Evolutionary conservation across 2,113 vertebrate species (phyloP).

Genomic region (Myotis yumanensis): DNA sequence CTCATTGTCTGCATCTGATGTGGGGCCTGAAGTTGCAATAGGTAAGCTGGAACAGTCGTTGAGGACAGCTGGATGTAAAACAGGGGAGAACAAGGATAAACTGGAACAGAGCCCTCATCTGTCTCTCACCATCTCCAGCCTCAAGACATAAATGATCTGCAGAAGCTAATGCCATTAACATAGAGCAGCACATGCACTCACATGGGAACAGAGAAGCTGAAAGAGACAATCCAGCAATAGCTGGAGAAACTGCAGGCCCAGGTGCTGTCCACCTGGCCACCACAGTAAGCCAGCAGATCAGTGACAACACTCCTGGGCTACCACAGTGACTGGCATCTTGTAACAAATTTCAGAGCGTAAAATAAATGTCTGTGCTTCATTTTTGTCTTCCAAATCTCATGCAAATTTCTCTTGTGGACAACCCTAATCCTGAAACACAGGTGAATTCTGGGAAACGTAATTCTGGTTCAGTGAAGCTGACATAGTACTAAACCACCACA

Average conservation of each 20-base stretch:
- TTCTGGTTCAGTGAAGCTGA: neutral
- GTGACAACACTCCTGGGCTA: neutral
- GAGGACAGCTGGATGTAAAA: neutral
- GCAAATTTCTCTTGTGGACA: neutral
- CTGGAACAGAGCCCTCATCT: accelerated
- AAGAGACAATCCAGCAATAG: neutral
- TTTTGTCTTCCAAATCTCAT: neutral
- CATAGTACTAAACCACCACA: neutral
- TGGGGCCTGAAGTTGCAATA: neutral
- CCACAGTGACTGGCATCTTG: neutral
- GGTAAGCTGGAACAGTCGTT: neutral
- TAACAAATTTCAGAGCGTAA: neutral
- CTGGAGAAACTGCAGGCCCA: neutral
- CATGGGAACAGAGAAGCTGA: neutral
- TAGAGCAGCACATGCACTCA: accelerated
- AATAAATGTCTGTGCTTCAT: neutral
- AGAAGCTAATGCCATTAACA: too few relatives aligned
- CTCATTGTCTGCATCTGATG: neutral
- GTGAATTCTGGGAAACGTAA: neutral
- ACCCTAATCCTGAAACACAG: neutral
- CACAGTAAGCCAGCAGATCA: neutral
- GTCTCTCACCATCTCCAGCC: neutral
- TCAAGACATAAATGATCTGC: neutral
- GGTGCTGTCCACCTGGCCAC: neutral
- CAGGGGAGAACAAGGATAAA: neutral